phyloP scores from a whole-genome alignment of 2,113 vertebrate genomes.

The Cephalophus harveyi region DNA sequence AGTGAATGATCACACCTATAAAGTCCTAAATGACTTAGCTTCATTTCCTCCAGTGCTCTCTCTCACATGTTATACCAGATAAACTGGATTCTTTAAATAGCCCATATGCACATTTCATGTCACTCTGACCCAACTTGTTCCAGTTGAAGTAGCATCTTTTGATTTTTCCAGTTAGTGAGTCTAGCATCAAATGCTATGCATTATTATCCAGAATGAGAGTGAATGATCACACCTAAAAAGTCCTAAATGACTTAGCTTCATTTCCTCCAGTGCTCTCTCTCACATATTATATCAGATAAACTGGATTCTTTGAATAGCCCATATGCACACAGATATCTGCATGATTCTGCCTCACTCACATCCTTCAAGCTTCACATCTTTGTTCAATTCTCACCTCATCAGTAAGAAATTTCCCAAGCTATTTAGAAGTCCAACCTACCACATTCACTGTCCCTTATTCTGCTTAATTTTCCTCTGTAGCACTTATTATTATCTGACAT shows the following conservation, averaged over 20 bases:
- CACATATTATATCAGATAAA: neutral
- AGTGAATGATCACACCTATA: no score
- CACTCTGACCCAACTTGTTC: neutral
- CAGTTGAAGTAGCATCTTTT: neutral
- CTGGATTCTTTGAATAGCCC: neutral
- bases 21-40: no score
- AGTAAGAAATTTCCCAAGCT: neutral
- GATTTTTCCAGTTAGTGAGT: neutral
- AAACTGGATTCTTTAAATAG: no score
- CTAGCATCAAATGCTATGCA: neutral
- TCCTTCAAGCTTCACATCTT: neutral
- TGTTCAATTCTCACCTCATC: neutral
- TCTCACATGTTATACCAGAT: no score
- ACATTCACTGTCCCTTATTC: neutral
- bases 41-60: no score
- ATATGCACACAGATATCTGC: neutral
- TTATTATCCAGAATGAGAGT: neutral
- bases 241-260: neutral
- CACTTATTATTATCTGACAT: neutral
- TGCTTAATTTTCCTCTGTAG: neutral
- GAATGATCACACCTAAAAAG: neutral
- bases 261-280: neutral
- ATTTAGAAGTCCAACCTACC: neutral
- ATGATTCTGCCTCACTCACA: neutral
- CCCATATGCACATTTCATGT: no score